Base-by-base conservation (phyloP, 2,888 invertebrate species). In the Urechis unicinctus region DNA sequence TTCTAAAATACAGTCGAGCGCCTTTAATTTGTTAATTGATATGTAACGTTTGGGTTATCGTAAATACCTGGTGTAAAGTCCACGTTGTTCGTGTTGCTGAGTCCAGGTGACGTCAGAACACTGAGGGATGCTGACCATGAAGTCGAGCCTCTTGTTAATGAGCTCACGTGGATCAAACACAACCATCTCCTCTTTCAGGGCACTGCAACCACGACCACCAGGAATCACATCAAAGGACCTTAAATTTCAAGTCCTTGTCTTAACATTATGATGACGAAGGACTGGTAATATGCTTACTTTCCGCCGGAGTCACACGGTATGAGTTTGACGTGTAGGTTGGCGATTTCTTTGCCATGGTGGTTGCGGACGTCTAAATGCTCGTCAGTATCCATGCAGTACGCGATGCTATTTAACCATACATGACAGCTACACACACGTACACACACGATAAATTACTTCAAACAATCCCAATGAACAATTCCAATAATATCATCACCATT, bases 291-390 rank as follows among this genome's bases (percentile, higher is more conserved):
- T n/a, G n/a, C 57, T 42, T 54, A 61, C 58, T 57, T 53, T 9
- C 70, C 70, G 28, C 58, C 62, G 17, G 54, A 47, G 48, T 67
- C 61, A 53, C 69, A 68, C 0, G 69, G 69, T 6, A 62, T 49
- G 36, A 69, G 52, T 55, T 65, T 64, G 42, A 68, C 64, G 24
- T 66, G 66, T 9, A 68, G 60, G 24, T 66, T 64, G 3, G 65
- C 69, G 49, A 67, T 68, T 46, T 68, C 68, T 50, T 64, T 62
- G 0, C 71, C 69, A 36, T 66, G 69, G 53, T 70, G 68, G 57
- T 70, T 67, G 46, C 66, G 66, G 13, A 71, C 49, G 1, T 67
- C 65, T 42, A 71, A 63, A 55, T 68, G 66, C 58, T 69, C 69
- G 46, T 67, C 68, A 17, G 62, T 56, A 30, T 70, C 69, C 42